Conservation (phyloP, 2,888 invertebrate species). For the Phragmatobia fuliginosa region DNA sequence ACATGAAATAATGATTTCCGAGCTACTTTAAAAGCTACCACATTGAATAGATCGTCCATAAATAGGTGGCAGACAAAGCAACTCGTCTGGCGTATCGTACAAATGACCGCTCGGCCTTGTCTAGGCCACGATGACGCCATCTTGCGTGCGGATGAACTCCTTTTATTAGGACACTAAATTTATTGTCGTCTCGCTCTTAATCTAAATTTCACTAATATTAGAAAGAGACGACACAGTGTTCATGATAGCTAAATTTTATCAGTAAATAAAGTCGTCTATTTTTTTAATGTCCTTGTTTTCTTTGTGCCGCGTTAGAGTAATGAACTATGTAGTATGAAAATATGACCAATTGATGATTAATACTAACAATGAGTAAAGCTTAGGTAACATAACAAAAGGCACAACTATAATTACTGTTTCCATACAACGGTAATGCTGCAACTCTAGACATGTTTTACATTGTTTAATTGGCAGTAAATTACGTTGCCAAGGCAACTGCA, state of each 20-base stretch:
- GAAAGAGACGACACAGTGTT: slow-evolving; percentile 60
- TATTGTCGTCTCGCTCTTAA: slow-evolving; percentile 69
- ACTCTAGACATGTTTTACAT: slow-evolving; percentile 52
- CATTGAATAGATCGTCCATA: slow-evolving; percentile 57
- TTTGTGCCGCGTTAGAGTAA: slow-evolving; percentile 33
- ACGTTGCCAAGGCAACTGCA: slow-evolving; percentile 68
- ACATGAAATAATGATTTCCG: slow-evolving; percentile 24
- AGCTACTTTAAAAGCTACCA: slow-evolving; percentile 54
- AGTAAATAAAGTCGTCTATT: slow-evolving; percentile 59
- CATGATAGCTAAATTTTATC: slow-evolving; percentile 60
- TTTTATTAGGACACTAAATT: slow-evolving; percentile 78
- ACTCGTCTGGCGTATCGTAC: slow-evolving; percentile 78
- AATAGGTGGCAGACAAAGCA: slow-evolving; percentile 72
- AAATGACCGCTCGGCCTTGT: slow-evolving; percentile 86
- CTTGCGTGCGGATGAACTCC: slow-evolving; percentile 77
- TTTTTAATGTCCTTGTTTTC: slow-evolving; percentile 39
- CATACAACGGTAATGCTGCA: slow-evolving; percentile 43
- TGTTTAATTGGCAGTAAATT: slow-evolving; percentile 73
- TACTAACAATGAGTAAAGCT: slow-evolving; percentile 19
- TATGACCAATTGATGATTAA: slow-evolving; percentile 13
- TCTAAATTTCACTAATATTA: slow-evolving; percentile 31
- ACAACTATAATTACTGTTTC: slow-evolving; percentile 45
- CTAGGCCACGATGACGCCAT: slow-evolving; percentile 86
- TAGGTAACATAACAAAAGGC: slow-evolving; percentile 29
- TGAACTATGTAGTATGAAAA: slow-evolving; percentile 5